Conservation (phyloP, 2,888 invertebrate genomes). For the Gisinianus flammeolus region DNA sequence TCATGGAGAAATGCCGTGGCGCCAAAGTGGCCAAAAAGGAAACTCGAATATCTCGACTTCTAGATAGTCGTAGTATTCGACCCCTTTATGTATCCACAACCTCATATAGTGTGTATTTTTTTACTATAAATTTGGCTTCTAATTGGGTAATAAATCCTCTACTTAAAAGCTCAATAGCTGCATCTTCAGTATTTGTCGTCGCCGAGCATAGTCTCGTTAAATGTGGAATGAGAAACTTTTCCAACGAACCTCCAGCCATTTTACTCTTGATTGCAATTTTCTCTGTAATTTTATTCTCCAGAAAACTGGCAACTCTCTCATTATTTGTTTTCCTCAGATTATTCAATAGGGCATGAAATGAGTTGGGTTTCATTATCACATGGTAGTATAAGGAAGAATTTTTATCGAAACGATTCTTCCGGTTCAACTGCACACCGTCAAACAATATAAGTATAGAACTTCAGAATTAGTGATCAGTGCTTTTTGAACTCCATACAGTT, state of each 20-base stretch:
- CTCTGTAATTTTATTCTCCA: constrained; percentile 19
- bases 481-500: too few relatives aligned
- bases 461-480: too few relatives aligned
- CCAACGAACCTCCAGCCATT: neutral
- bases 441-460: too few relatives aligned
- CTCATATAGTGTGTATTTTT: too few relatives aligned
- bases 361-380: neutral
- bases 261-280: constrained; percentile 7
- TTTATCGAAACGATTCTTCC: constrained; percentile 11
- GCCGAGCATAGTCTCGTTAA: neutral
- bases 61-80: too few relatives aligned
- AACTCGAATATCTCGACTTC: too few relatives aligned
- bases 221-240: constrained; percentile 18
- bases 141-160: constrained; percentile 4
- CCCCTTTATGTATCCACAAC: too few relatives aligned
- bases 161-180: neutral
- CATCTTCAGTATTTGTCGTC: neutral
- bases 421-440: neutral
- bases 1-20: too few relatives aligned
- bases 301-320: constrained; percentile 2
- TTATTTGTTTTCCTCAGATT: neutral
- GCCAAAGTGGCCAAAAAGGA: too few relatives aligned
- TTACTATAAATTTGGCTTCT: constrained; percentile 13
- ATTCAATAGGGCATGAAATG: neutral
- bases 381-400: neutral